Percentiles rank a stretch among this genome's conserved stretches.
phyloP scores from a whole-genome alignment of 1,140 invertebrate genomes.

The Ips nitidus region DNA sequence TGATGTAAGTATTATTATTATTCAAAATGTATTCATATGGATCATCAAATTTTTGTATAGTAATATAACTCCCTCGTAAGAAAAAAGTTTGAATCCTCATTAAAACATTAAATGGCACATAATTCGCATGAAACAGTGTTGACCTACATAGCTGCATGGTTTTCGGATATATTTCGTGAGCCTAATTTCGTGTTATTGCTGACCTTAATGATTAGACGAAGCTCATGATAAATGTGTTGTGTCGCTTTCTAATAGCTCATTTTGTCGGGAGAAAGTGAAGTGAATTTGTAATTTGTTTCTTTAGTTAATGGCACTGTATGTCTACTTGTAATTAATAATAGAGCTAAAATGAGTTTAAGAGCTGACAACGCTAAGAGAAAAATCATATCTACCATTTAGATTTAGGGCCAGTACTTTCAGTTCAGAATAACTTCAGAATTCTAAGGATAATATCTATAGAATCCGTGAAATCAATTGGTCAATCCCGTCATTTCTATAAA shows the following conservation, averaged over 20 bases:
- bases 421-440: too few species aligned
- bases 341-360: too few species aligned
- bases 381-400: too few species aligned
- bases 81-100: background rate
- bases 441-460: too few species aligned
- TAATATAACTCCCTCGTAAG: background rate
- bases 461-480: too few species aligned
- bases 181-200: conserved; percentile 9
- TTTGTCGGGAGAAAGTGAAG: background rate
- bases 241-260: conserved; percentile 1
- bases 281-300: too few species aligned
- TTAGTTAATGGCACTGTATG: too few species aligned
- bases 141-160: conserved; percentile 2
- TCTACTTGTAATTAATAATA: too few species aligned
- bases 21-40: background rate
- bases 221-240: conserved; percentile 16
- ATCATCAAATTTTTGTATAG: background rate
- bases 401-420: too few species aligned
- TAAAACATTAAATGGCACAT: background rate
- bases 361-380: too few species aligned
- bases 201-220: conserved; percentile 14
- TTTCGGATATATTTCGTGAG: conserved; percentile 6
- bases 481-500: too few species aligned
- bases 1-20: conserved; percentile 22
- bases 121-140: background rate